Base-by-base conservation (phyloP, 2,797 vertebrate genomes). In the Orientallactaga sibirica region DNA sequence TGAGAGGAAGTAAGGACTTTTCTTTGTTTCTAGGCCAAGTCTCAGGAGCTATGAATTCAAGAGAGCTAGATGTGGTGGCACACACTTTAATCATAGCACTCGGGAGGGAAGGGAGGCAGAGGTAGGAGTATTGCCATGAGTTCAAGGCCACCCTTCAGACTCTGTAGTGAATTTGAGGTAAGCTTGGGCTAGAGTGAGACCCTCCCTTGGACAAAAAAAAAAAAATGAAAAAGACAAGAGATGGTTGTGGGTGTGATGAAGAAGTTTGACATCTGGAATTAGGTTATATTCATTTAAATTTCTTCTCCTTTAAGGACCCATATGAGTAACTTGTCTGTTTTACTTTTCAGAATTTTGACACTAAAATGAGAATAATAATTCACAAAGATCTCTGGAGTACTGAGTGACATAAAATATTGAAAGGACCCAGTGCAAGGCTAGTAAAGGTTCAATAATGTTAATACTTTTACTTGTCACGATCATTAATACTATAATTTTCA, bases 381-480 rank as follows among this genome's bases (percentile, higher is more conserved):
- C 48, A 41, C 3, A 41, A 79, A 91, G n/a, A 29, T 62, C 83
- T 81, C 61, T 88, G 48, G 91, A 85, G 37, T 25, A 61, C 0
- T 43, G 27, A 94, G 14, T 27, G 11, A 82, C 64, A 68, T 48
- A 86, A 82, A 92, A 70, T 90, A 93, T 55, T 73, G 91, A 83
- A 77, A 48, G 19, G 27, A 90, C 3, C 7, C n/a, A 48, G 11
- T 37, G 37, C 55, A 82, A 24, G 58, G 12, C n/a, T 93, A 90
- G 43, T 15, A 16, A n/a, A 73, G 80, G 64, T 84, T 82, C 81
- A 87, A 7, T 82, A 79, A 25, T 61, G 84, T 73, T n/a, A 14
- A 41, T 58, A 84, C 71, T 94, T 78, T 87, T 79, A 84, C 77
- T 96, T 94, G 66, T 88, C 83, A 52, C 82, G 82, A 94, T 86